Base-by-base conservation (phyloP, 2,888 invertebrate species). In the Rhagonycha lutea region DNA sequence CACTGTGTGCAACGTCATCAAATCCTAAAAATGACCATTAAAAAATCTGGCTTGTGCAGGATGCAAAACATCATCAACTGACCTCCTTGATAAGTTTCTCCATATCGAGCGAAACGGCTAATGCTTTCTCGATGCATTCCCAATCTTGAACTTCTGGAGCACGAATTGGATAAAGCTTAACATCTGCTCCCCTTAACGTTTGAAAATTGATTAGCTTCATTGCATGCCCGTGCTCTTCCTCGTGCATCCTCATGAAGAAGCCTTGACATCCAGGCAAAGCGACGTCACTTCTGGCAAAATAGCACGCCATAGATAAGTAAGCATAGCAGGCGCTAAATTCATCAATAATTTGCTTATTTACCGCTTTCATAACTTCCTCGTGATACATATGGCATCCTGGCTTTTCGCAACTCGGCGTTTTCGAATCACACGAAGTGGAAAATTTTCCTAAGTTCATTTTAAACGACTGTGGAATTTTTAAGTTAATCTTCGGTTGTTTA, bases 291-390 rank as follows among this genome's bases (percentile, higher is more conserved):
- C 88, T 84, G 12, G 89, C 89, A 76, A 89, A 90, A 83, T 88
- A 89, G 75, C 85, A 83, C 85, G 91, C 90, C 91, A 93, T 91
- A 9, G 91, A 89, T 78, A 92, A 85, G 84, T 93, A 93, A 69
- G 89, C 87, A 84, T 91, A 91, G 79, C 90, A 89, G 14, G 92
- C 92, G 78, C 89, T 89, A 12, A 92, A 86, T 85, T 93, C 92
- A 72, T 87, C 85, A 80, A 89, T 88, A 79, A 91, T 90, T 84
- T 92, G 91, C 63, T 88, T 85, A 83, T 92, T 92, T 60, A 92
- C 80, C 14, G 86, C 86, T 14, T 84, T 85, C 85, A 91, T 91
- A 10, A 87, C 86, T 80, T 90, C 90, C 79, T 87, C 79, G 73
- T 87, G 85, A 81, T 88, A 89, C 62, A 84, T 74, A 69, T 85